phyloP scores from a whole-genome alignment of 2,113 vertebrate genomes.

The Plectropomus leopardus region DNA sequence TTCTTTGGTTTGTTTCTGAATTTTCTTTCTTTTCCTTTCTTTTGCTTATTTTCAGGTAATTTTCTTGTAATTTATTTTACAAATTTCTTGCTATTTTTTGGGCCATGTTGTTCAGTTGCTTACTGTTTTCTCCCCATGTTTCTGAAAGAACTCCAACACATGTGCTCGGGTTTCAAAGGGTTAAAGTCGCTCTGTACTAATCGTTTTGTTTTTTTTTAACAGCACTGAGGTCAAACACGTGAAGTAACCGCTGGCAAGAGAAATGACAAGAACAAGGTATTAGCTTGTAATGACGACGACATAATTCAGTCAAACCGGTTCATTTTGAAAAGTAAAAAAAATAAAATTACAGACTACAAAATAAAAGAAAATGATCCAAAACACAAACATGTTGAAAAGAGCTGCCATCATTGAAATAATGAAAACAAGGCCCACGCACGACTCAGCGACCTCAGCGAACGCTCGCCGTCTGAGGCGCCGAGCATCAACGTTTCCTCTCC shows the following conservation, averaged over 20 bases:
- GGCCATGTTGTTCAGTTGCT: no score
- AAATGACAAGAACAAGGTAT: slow-evolving; percentile 67
- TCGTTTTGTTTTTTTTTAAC: no score
- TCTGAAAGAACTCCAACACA: no score
- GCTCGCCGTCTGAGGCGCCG: slow-evolving; percentile 48
- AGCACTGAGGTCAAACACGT: slow-evolving; percentile 63
- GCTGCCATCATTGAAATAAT: slow-evolving; percentile 87
- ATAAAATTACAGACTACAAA: slow-evolving; percentile 46
- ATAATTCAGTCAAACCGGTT: slow-evolving; percentile 85
- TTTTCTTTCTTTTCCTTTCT: no score
- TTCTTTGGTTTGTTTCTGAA: no score
- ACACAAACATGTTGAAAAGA: slow-evolving; percentile 74
- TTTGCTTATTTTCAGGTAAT: no score
- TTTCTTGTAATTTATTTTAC: no score
- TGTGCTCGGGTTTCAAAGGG: no score
- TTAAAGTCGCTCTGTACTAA: slow-evolving; percentile 42
- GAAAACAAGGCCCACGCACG: slow-evolving; percentile 77
- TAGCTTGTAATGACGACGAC: slow-evolving; percentile 76
- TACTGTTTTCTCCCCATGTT: no score
- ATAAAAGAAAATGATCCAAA: slow-evolving; percentile 54
- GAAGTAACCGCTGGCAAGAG: slow-evolving; percentile 61
- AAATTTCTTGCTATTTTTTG: no score
- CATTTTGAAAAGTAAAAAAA: slow-evolving; percentile 67
- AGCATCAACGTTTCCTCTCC: slow-evolving; percentile 64
- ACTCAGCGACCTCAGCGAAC: slow-evolving; percentile 70